These are phyloP conservation scores for Macrophya annulata DNA, from an alignment of 2,888 invertebrate species.

Conservation along the genomic window DNA sequence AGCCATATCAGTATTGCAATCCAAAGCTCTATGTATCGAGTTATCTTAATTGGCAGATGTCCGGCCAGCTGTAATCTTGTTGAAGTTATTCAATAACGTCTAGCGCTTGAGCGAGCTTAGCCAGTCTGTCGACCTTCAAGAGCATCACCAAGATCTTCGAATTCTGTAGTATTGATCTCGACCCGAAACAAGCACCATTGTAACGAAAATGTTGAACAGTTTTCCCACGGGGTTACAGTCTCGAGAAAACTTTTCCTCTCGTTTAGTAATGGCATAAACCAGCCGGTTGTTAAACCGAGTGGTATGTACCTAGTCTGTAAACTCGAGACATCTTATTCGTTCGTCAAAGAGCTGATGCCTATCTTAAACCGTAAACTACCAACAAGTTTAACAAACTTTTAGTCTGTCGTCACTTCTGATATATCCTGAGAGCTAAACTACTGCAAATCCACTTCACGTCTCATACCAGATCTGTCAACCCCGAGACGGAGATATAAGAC, in stretches of 20 bases:
- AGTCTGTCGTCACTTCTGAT: background rate
- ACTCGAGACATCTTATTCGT: background rate
- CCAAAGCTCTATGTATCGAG: conserved; percentile 15
- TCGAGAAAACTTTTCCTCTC: background rate
- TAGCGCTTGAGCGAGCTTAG: background rate
- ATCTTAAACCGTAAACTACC: conserved; percentile 4
- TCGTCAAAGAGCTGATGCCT: conserved; percentile 7
- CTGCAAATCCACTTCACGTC: background rate
- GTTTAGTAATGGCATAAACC: background rate
- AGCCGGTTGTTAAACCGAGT: background rate
- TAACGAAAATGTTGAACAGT: background rate
- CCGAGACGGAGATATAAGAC: background rate
- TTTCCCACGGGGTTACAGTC: background rate
- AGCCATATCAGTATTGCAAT: background rate
- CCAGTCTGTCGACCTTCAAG: background rate
- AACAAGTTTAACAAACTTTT: background rate
- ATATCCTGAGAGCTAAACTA: background rate
- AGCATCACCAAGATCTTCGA: background rate
- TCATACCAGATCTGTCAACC: background rate
- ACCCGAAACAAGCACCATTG: background rate
- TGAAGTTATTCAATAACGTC: conserved; percentile 23
- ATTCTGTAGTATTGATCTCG: background rate
- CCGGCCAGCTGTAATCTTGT: conserved; percentile 24
- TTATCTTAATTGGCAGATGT: conserved; percentile 42
- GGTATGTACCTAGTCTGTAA: background rate